These are phyloP conservation scores for Melitaea cinxia DNA, from an alignment of 1,140 invertebrate species.

Conservation along the genomic window DNA sequence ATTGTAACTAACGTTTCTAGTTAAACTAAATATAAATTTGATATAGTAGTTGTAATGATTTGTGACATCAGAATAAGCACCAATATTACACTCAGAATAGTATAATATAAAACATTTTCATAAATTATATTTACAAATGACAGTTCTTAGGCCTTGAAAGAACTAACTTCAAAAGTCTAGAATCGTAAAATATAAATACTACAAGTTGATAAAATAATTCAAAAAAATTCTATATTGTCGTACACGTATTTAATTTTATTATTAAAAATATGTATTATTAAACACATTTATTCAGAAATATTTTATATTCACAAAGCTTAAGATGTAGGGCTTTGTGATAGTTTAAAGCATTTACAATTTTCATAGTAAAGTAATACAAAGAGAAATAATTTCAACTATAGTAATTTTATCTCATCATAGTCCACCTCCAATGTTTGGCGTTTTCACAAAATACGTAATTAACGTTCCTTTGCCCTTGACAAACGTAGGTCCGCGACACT, in stretches of 20 bases:
- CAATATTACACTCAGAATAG: too few relatives aligned
- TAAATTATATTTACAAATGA: background rate
- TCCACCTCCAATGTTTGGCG: constrained; percentile 75
- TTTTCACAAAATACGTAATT: constrained; percentile 95
- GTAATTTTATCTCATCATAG: background rate
- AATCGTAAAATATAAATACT: background rate
- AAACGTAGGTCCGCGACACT: constrained; percentile 93
- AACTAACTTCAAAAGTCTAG: background rate
- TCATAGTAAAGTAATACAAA: background rate
- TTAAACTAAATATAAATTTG: too few relatives aligned
- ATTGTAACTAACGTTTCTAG: too few relatives aligned
- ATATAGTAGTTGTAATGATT: too few relatives aligned
- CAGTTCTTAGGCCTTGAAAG: background rate
- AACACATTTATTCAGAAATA: background rate
- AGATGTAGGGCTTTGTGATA: background rate
- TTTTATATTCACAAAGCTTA: background rate
- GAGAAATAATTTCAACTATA: constrained; percentile 3
- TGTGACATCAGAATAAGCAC: too few relatives aligned
- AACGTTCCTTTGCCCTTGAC: constrained; percentile 98
- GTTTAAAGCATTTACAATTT: background rate
- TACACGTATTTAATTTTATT: constrained; percentile 1
- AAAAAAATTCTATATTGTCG: constrained; percentile 8
- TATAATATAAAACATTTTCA: background rate
- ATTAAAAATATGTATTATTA: background rate
- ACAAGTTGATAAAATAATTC: background rate